Conservation (phyloP, 2,888 invertebrate genomes). For the Ochlodes sylvanus region DNA sequence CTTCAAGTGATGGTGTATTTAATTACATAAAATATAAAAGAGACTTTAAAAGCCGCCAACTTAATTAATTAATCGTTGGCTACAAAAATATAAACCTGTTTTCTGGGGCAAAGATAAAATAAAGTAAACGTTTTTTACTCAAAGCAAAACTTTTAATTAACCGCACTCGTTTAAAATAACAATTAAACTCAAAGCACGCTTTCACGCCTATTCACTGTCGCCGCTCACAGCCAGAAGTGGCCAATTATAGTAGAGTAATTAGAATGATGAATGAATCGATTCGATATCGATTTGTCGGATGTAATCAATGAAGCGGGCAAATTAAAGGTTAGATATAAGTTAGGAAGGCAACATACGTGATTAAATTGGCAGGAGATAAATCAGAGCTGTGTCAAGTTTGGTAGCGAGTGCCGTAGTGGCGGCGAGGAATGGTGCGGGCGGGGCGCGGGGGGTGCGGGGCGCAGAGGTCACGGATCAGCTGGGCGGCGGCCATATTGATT, state of each 20-base stretch:
- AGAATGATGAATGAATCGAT: constrained; percentile 31
- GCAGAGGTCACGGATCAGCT: constrained; percentile 83
- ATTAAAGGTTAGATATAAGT: constrained; percentile 6
- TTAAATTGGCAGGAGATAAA: constrained; percentile 53
- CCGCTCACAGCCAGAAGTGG: constrained; percentile 28
- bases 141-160: constrained; percentile 69
- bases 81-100: constrained; percentile 5
- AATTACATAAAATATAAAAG: neutral
- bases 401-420: constrained; percentile 54
- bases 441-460: constrained; percentile 58
- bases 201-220: constrained; percentile 50
- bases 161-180: constrained; percentile 65
- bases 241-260: constrained; percentile 33
- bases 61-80: constrained; percentile 11
- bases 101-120: constrained; percentile 14
- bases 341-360: constrained; percentile 40
- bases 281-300: constrained; percentile 10
- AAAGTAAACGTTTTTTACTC: constrained; percentile 46
- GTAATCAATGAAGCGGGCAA: constrained; percentile 17
- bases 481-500: constrained; percentile 85
- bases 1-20: neutral
- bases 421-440: constrained; percentile 47
- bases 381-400: constrained; percentile 74
- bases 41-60: neutral
- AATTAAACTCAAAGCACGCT: constrained; percentile 61